A percentile compares a stretch with the other conserved stretches of the same genome.
phyloP scores from a whole-genome alignment of 2,113 vertebrate genomes.

The Ceratotherium simum region DNA sequence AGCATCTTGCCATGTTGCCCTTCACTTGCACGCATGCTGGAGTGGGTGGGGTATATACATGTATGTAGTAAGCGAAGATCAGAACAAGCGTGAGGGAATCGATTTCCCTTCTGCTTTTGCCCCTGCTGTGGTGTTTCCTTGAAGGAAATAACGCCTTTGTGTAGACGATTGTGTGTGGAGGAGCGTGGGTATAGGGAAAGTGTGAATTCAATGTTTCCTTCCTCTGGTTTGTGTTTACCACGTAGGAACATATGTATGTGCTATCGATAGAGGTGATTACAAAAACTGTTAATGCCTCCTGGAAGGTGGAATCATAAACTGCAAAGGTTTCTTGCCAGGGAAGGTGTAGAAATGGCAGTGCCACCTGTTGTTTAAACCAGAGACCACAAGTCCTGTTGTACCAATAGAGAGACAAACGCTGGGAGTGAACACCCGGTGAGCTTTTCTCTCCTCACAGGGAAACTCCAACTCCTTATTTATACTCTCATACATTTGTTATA shows the following conservation, averaged over 20 bases:
- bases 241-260: neutral
- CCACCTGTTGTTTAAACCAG: conserved; percentile 59
- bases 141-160: neutral
- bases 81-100: conserved; percentile 58
- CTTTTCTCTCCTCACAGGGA: neutral
- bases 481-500: neutral
- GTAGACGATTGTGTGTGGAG: neutral
- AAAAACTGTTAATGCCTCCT: conserved; percentile 50
- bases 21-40: neutral
- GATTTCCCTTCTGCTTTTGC: conserved; percentile 60
- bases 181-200: accelerated
- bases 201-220: neutral
- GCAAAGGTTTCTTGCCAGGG: conserved; percentile 54
- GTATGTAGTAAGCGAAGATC: conserved; percentile 11
- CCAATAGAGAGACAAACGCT: neutral
- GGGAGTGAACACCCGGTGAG: accelerated
- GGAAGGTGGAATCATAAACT: conserved; percentile 60
- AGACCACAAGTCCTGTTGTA: neutral
- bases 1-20: neutral
- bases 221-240: neutral
- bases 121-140: neutral
- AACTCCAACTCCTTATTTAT: neutral
- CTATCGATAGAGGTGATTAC: neutral
- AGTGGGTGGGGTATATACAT: accelerated
- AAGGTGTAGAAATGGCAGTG: neutral